Conservation (phyloP, 2,113 vertebrate genomes). For the Sphaerodactylus townsendi region DNA sequence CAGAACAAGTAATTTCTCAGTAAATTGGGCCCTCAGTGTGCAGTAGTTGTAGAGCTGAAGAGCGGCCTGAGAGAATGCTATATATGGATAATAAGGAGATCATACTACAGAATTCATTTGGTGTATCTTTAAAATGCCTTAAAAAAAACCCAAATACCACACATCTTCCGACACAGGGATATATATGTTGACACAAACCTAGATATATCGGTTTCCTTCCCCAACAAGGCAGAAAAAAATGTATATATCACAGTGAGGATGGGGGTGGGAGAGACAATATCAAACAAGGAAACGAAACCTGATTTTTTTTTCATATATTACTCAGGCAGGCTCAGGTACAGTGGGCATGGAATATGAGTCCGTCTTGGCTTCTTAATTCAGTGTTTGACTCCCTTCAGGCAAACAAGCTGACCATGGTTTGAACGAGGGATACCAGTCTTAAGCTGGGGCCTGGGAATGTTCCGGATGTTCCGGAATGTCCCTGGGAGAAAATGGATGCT, state of each 20-base stretch:
- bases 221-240: background rate
- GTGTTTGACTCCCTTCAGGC: background rate
- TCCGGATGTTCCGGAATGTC: no score
- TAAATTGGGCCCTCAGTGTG: background rate
- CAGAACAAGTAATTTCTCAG: background rate
- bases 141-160: background rate
- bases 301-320: background rate
- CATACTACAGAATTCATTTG: background rate
- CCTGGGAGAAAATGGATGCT: no score
- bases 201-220: background rate
- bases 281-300: accelerated
- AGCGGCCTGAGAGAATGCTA: background rate
- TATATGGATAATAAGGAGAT: background rate
- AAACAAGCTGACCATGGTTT: no score
- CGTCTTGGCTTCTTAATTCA: background rate
- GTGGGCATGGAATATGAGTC: background rate
- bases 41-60: background rate
- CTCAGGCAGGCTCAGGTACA: background rate
- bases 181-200: no score
- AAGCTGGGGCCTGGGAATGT: no score
- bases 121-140: background rate
- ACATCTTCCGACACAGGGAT: background rate
- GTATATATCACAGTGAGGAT: no score
- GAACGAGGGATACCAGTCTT: no score
- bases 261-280: no score